Base-by-base conservation (phyloP, 2,888 invertebrate genomes). In the Ptilodon capucinus region DNA sequence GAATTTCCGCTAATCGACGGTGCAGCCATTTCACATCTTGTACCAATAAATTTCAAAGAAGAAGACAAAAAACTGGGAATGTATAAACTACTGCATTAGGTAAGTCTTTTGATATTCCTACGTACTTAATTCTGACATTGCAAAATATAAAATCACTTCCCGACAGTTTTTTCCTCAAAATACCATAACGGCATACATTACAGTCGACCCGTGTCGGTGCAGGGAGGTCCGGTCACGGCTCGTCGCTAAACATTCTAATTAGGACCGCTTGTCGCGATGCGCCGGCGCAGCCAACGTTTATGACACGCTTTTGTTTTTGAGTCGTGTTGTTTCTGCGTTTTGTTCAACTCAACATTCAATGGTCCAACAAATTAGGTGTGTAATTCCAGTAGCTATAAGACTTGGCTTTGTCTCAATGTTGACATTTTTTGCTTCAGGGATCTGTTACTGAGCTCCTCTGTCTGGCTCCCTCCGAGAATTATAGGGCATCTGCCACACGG, bases 221-320 rank as follows among this genome's bases (percentile, higher is more conserved):
- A 48, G 60, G 73, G 71, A 64, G 72, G 73, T 74, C 74, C 48
- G 51, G 52, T 59, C 64, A 58, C 70, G 74, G 72, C 44, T 70
- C 66, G 58, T 17, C 62, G 76, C 71, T 74, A 76, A 80, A 74
- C 72, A 70, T 69, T 67, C 64, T 72, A 81, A 80, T 83, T 82
- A 82, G 35, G 42, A 34, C 13, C 8, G 48, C 48, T 45, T 56
- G 41, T 44, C 40, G 11, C 46, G 39, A 45, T 57, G 60, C 59
- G 60, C 46, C 48, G 43, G 44, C 51, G 42, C 45, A 41, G 25
- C 25, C 19, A 32, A 30, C 23, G 38, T 36, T 13, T 42, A 19
- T 19, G 13, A 17, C 38, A 2, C 38, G 4, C 38, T 38, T 38
- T 38, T 38, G 38, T 38, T 38, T 36, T 38, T 9, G 11, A n/a